Evolutionary conservation across 2,797 vertebrate genomes (phyloP).

Genomic region (Crocodylus rhombifer): DNA sequence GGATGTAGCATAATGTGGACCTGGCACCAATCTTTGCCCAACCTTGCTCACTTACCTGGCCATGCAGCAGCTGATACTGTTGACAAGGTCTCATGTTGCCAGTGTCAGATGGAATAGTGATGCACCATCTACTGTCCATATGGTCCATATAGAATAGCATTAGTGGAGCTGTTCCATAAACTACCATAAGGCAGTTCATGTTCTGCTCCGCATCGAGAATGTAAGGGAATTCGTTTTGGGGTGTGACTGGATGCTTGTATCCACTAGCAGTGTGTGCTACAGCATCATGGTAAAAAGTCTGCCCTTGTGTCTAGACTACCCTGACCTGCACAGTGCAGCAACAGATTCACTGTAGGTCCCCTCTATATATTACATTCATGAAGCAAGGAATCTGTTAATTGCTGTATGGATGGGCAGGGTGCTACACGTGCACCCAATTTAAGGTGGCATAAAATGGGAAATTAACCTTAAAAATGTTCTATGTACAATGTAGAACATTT

Average conservation of each 20-base stretch:
- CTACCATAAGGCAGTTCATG: background rate
- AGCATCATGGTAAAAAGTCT: too few species aligned
- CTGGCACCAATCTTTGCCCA: background rate
- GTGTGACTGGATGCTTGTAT: too few species aligned
- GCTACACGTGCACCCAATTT: too few species aligned
- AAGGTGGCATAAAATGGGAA: too few species aligned
- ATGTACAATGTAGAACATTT: too few species aligned
- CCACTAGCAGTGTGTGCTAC: too few species aligned
- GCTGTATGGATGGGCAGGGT: too few species aligned
- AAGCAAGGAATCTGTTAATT: too few species aligned
- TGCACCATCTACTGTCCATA: background rate
- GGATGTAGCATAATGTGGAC: background rate
- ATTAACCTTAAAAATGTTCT: too few species aligned
- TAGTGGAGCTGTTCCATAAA: background rate
- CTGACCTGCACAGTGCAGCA: conserved; percentile 25
- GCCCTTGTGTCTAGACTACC: background rate
- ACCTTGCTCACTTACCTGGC: background rate
- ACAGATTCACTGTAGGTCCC: background rate
- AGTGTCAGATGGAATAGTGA: background rate
- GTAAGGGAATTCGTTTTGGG: background rate
- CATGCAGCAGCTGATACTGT: background rate
- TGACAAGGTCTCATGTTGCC: background rate
- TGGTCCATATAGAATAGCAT: background rate
- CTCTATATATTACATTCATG: too few species aligned
- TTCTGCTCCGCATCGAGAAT: background rate